A percentile compares a stretch with the other conserved stretches of the same genome.
Evolutionary conservation across 2,888 invertebrate species (phyloP).

Genomic region (Papilio protenor): DNA sequence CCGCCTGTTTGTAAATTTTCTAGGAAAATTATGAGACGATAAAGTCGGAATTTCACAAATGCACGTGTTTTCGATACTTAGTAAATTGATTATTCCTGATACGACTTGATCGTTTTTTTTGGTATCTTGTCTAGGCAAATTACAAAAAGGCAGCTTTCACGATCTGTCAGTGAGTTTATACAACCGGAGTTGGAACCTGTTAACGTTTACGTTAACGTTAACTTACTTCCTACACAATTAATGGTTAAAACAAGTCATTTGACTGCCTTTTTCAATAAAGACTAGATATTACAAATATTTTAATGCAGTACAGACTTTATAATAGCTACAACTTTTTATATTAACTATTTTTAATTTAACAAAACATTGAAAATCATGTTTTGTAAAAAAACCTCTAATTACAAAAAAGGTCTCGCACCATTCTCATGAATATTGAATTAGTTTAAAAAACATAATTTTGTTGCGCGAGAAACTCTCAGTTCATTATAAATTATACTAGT

Average conservation of each 20-base stretch:
- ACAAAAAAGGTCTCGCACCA: too few relatives aligned
- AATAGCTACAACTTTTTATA: neutral
- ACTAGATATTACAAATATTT: neutral
- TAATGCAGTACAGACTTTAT: neutral
- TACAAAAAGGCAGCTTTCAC: neutral
- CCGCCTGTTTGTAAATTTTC: neutral
- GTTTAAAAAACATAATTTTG: too few relatives aligned
- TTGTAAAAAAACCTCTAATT: too few relatives aligned
- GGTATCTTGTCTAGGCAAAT: neutral
- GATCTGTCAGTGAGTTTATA: neutral
- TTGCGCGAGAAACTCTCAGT: too few relatives aligned
- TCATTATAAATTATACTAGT: too few relatives aligned
- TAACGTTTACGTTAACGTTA: neutral
- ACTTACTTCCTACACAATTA: conserved; percentile 6
- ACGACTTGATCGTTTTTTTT: neutral
- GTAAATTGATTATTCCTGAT: neutral
- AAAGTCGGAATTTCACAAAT: neutral
- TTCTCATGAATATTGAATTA: too few relatives aligned
- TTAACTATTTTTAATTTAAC: too few relatives aligned
- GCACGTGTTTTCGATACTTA: neutral
- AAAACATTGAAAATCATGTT: too few relatives aligned
- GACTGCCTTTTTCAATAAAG: neutral
- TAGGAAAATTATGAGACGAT: neutral
- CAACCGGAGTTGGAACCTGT: neutral
- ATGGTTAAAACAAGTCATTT: conserved; percentile 7